Conservation (phyloP, 2,888 invertebrate species). For the Microctonus aethiopoides region DNA sequence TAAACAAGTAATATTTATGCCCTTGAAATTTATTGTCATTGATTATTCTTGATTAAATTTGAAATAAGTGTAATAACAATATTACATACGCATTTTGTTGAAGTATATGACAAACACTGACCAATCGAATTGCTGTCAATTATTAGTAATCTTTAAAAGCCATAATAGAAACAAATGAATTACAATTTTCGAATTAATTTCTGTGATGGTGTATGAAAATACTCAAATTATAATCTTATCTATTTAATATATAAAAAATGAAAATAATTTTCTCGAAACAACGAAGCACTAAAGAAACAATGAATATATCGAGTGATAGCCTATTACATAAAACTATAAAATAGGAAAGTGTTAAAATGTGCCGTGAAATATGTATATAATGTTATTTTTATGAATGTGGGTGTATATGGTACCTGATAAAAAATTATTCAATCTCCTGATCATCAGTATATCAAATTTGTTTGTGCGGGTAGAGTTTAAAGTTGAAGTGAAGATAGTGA, state of each 20-base stretch:
- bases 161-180: neutral
- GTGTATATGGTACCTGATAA: constrained; percentile 26
- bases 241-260: neutral
- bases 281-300: neutral
- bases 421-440: neutral
- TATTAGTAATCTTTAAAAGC: constrained; percentile 39
- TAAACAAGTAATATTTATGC: neutral
- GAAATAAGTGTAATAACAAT: neutral
- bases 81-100: neutral
- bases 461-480: neutral
- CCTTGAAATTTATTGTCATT: neutral
- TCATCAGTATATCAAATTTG: neutral
- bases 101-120: constrained; percentile 33
- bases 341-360: neutral
- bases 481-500: neutral
- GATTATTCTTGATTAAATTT: neutral
- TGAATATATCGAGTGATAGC: neutral
- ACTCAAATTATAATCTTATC: neutral
- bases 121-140: constrained; percentile 55
- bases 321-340: constrained; percentile 3
- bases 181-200: neutral
- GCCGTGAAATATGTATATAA: neutral
- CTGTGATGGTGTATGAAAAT: neutral
- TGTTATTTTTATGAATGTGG: neutral
- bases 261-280: neutral